Evolutionary conservation across 2,888 invertebrate species (phyloP), one percentile per base, ranked within the genome.

Genomic region (Laspeyria flexula): DNA sequence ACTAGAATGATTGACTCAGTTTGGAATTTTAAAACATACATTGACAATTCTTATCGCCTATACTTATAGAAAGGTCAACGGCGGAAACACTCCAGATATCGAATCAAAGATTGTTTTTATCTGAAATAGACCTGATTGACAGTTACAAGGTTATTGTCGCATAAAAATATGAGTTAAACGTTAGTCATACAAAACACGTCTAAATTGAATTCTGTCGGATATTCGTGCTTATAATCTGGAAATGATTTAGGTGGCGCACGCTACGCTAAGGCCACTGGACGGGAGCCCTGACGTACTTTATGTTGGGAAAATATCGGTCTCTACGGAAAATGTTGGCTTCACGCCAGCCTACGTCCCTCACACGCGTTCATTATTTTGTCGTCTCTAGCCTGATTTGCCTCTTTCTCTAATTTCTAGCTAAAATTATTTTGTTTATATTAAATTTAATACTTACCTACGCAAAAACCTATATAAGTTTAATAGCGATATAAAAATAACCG

Each of bases 221-320:
- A 82, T 68, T 83, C 83, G 81, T 87, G 86, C 61, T 65, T 60
- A 61, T 75, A 78, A 71, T 72, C 65, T 72, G 55, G 57, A 67
- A 72, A 68, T 68, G 64, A 76, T 77, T 78, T 68, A 69, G 57
- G 54, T 64, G 60, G 60, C 59, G 65, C 83, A 81, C 78, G 81
- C 76, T 55, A 80, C 57, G 55, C 54, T 70, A 67, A 67, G 75
- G 73, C 60, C 66, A 61, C 62, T 65, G 63, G 65, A 60, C 55
- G 59, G 59, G 66, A 70, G 70, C 71, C 70, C 71, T 77, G 75
- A 71, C 69, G 63, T 60, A 71, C 66, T 76, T 85, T 86, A 89
- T 89, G 87, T 86, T 76, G 75, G 65, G 75, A 79, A 84, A 85
- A 84, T 78, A 85, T 89, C 82, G 74, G 72, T 77, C 74, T 81